Evolutionary conservation across 2,113 vertebrate genomes (phyloP), one percentile per base, ranked within the genome.

Genomic region (Todiramphus saurophagus): DNA sequence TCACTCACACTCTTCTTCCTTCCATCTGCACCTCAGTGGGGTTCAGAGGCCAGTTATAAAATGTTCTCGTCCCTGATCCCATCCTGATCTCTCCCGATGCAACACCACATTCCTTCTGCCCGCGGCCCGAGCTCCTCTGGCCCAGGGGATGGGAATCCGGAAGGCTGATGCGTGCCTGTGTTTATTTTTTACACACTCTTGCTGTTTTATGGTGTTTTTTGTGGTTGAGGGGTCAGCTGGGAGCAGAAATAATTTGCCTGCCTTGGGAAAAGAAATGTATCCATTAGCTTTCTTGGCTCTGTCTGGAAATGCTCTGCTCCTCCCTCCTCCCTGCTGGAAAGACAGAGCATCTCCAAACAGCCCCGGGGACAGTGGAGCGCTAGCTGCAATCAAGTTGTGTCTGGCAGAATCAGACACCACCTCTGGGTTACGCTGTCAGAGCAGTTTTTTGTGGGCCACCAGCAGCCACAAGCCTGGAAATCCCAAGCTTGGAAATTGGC

Each of bases 141-240:
- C 96, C 92, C 66, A 0, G 13, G 73, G 92, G 83, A 92, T 19
- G 0, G 73, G 77, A 96, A 96, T 94, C 90, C 83, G 18, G 96
- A 93, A 96, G 95, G 93, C 95, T 87, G 88, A 95, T 94, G 89
- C n/a, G 35, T 92, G 90, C 83, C 96, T 96, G 62, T 89, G 91
- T 96, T 96, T 96, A 95, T 96, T 95, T 96, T 96, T 96, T 95
- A 94, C 96, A 96, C 96, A 69, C 94, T 94, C 90, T 81, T 92
- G 81, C 93, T 96, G 95, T 91, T 97, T 97, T 95, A 96, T 93
- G 69, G 89, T 95, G 96, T 89, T 96, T 96, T 96, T 96, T 97
- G 96, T 96, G 96, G 95, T 95, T 0, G 28, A 95, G 41, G 66
- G 96, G 96, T 96, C 94, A 96, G 91, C 77, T 91, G 92, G 83